These are phyloP conservation scores for Cordilura impudica DNA, from an alignment of 2,888 invertebrate genomes.

Conservation along the genomic window DNA sequence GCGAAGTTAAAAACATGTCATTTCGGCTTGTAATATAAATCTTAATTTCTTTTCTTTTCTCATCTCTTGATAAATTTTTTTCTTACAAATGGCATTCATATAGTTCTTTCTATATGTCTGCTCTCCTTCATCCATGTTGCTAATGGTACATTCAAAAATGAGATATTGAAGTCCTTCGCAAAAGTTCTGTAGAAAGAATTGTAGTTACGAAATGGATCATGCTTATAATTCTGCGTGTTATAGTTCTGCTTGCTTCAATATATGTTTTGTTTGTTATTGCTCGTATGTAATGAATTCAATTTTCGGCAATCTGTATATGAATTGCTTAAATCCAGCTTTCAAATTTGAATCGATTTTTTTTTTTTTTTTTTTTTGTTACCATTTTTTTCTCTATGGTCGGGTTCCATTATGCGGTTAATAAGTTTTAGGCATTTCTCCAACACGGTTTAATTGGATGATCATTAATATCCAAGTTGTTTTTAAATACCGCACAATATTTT, in stretches of 20 bases:
- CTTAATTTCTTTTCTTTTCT: constrained; percentile 38
- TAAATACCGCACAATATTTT: too few relatives aligned
- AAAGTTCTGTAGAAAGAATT: constrained; percentile 53
- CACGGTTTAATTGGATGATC: too few relatives aligned
- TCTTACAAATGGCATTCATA: constrained; percentile 26
- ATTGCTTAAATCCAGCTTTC: constrained; percentile 51
- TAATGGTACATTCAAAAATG: constrained; percentile 39
- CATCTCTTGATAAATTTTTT: constrained; percentile 39
- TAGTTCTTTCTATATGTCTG: constrained; percentile 25
- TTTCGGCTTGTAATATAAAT: constrained; percentile 57
- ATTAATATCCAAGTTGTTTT: too few relatives aligned
- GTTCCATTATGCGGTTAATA: constrained; percentile 43
- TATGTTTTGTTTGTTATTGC: constrained; percentile 48
- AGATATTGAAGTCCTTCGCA: constrained; percentile 47
- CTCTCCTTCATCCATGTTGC: constrained; percentile 41
- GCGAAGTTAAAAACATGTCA: constrained; percentile 55
- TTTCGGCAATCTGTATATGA: constrained; percentile 55
- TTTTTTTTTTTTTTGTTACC: constrained; percentile 48
- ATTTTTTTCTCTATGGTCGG: constrained; percentile 54
- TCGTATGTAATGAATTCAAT: constrained; percentile 49
- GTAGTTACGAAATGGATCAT: constrained; percentile 29
- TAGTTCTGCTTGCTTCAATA: constrained; percentile 54
- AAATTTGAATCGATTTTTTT: constrained; percentile 42
- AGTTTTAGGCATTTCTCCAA: too few relatives aligned
- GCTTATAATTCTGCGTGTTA: constrained; percentile 38